phyloP scores from a whole-genome alignment of 2,113 vertebrate species.

The Rhipidura dahli region DNA sequence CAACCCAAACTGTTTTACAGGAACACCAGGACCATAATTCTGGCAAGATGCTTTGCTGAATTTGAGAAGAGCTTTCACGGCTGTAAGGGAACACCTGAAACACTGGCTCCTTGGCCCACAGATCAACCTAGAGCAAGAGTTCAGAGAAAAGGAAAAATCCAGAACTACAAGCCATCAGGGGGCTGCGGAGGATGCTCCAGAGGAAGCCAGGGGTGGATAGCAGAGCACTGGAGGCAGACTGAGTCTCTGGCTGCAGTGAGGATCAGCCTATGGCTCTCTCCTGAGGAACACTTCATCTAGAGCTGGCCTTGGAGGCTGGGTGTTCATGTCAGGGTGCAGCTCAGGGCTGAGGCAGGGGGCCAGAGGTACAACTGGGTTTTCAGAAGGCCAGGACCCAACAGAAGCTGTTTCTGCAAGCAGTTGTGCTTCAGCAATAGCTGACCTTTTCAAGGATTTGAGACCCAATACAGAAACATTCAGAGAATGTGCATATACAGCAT shows the following conservation, averaged over 20 bases:
- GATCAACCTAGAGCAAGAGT: background rate
- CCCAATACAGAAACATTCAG: background rate
- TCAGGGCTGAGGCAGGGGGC: background rate
- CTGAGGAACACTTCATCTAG: background rate
- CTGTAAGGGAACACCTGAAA: background rate
- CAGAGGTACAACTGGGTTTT: background rate
- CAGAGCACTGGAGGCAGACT: background rate
- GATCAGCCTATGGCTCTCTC: background rate
- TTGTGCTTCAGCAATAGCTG: background rate
- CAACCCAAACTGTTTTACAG: background rate
- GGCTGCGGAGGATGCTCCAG: background rate
- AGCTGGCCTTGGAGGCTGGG: background rate
- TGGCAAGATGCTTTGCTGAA: background rate
- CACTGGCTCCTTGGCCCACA: background rate
- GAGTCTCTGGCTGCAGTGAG: background rate
- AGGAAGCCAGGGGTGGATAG: background rate
- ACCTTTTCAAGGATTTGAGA: background rate
- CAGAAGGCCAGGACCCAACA: background rate
- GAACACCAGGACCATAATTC: background rate
- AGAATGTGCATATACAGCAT: background rate
- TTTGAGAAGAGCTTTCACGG: background rate
- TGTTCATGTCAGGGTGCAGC: background rate
- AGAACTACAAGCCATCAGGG: background rate
- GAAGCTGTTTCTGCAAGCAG: background rate
- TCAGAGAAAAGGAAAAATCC: background rate